These are phyloP conservation scores for Panulirus ornatus DNA, from an alignment of 1,140 invertebrate genomes.

Conservation along the genomic window DNA sequence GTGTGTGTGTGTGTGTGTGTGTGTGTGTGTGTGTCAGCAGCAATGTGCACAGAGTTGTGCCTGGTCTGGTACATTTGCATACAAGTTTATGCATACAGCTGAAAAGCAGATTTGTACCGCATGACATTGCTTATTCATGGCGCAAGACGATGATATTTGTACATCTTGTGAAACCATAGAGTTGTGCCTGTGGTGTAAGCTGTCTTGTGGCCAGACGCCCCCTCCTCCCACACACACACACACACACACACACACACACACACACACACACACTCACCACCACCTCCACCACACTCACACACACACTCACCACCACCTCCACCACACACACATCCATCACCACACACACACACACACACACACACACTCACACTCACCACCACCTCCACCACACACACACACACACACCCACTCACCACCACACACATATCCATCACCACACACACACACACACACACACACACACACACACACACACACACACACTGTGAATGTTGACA, in stretches of 20 bases:
- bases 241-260: slow-evolving; percentile 36
- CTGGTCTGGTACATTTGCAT: no score
- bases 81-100: neutral
- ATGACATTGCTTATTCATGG: slow-evolving; percentile 4
- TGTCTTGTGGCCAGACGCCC: no score
- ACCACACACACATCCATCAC: neutral
- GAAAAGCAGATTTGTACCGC: neutral
- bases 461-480: neutral
- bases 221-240: no score
- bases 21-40: slow-evolving; percentile 55
- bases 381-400: neutral
- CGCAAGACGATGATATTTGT: neutral
- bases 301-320: neutral
- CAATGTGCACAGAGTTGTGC: neutral
- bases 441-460: slow-evolving; percentile 17
- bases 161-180: neutral
- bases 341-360: neutral
- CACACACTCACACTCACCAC: neutral
- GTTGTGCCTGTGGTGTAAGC: no score
- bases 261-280: no score
- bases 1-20: slow-evolving; percentile 62
- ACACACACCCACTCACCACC: no score
- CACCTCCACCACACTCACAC: slow-evolving; percentile 15
- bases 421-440: neutral
- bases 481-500: neutral